phyloP scores from a whole-genome alignment of 2,888 invertebrate species.

The Aphrophora alni region DNA sequence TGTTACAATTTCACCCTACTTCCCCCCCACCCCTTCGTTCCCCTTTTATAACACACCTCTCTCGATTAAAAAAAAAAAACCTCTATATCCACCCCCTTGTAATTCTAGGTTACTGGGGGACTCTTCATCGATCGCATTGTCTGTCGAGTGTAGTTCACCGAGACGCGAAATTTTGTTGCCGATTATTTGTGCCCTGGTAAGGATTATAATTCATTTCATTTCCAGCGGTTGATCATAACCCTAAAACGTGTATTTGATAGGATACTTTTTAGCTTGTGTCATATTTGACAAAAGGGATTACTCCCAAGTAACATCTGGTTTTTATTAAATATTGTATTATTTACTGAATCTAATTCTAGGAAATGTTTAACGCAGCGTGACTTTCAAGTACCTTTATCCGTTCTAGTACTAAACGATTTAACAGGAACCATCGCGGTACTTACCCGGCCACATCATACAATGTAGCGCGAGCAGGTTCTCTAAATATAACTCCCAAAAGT shows the following conservation, averaged over 20 bases:
- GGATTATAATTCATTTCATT: constrained; percentile 17
- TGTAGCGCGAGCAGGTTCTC: too few relatives aligned
- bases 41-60: not conserved
- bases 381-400: not conserved
- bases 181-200: constrained; percentile 24
- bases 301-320: not conserved
- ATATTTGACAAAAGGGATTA: not conserved
- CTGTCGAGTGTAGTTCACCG: constrained; percentile 10
- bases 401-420: not conserved
- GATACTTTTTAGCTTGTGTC: not conserved
- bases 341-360: not conserved
- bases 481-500: too few relatives aligned
- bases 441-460: too few relatives aligned
- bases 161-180: constrained; percentile 30
- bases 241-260: not conserved
- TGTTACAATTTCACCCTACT: not conserved
- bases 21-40: not conserved
- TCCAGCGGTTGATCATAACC: not conserved
- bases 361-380: not conserved
- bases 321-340: not conserved
- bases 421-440: too few relatives aligned
- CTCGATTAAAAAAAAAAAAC: constrained; percentile 24
- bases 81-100: constrained; percentile 33
- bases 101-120: constrained; percentile 34
- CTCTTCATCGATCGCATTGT: constrained; percentile 26